Evolutionary conservation across 2,888 invertebrate species (phyloP), one percentile per base, ranked within the genome.

Genomic region (Thalpophila matura): DNA sequence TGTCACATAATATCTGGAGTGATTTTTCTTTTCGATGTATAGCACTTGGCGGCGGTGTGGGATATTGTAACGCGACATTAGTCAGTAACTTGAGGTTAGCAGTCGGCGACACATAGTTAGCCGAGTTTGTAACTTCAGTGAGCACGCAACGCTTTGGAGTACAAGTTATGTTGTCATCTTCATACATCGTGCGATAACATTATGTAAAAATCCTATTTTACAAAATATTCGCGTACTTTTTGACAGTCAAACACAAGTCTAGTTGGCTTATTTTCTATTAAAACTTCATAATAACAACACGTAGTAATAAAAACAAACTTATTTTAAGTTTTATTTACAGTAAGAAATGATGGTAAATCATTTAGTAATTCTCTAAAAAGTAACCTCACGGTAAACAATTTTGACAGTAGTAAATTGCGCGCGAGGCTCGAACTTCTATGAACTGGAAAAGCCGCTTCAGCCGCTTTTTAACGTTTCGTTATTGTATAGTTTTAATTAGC

Each of bases 41-140:
- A 26, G 94, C 87, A 74, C 93, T 95, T 43, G 95, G 92, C 47
- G 95, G 94, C 71, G 95, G 95, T 82, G 95, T 95, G 74, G 95
- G 95, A 80, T 95, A 95, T 68, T 93, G 95, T 84, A 94, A 89
- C 10, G 96, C 96, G 55, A 96, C 96, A 90, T 96, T 96, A 6
- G 96, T 96, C 67, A 97, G 89, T 77, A 97, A 89, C 89, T 96
- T 96, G 46, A 97, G 92, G 89, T 97, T 97, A 71, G 96, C 96
- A 58, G 96, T 96, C 20, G 97, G 97, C 18, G 97, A 96, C 16
- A 96, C 94, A 77, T 95, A 95, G 65, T 89, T 91, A 27, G 92
- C 87, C 12, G 95, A 91, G 83, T 96, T 96, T 38, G 95, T 95
- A 51, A 96, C 93, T 88, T 96, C 96, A 55, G 95, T 93, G 53